Conservation (phyloP, 2,888 invertebrate genomes). For the Pyrrhosoma nymphula region DNA sequence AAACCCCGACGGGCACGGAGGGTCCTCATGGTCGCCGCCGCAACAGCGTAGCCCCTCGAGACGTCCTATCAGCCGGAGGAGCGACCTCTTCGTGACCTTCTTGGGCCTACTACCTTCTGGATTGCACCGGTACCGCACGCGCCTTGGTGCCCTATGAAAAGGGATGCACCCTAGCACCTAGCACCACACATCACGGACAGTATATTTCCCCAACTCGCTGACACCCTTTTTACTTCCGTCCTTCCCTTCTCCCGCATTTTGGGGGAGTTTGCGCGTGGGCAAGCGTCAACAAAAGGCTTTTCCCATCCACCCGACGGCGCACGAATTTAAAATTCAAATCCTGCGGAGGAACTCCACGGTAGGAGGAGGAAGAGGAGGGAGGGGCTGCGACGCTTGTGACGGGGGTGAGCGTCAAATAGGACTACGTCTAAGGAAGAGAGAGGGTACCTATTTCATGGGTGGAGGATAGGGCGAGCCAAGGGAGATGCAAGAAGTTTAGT, state of each 20-base stretch:
- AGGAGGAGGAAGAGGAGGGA: no score
- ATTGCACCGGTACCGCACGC: neutral
- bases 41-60: neutral
- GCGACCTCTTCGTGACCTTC: neutral
- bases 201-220: no score
- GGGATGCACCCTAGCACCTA: no score
- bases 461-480: neutral
- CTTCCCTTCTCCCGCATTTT: neutral
- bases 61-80: neutral
- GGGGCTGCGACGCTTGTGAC: no score
- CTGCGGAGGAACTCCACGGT: neutral
- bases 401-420: no score
- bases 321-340: constrained; percentile 21
- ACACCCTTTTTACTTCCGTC: neutral
- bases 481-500: neutral
- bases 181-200: no score
- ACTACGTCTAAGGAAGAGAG: neutral
- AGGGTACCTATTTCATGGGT: no score
- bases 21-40: neutral
- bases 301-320: neutral
- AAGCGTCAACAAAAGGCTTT: neutral
- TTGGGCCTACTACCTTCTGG: neutral
- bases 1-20: neutral
- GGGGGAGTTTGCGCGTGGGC: neutral
- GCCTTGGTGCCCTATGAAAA: neutral